A percentile compares a stretch with the other conserved stretches of the same genome.
Evolutionary conservation across 1,140 invertebrate species (phyloP).

Genomic region (Heliconius hewitsoni): DNA sequence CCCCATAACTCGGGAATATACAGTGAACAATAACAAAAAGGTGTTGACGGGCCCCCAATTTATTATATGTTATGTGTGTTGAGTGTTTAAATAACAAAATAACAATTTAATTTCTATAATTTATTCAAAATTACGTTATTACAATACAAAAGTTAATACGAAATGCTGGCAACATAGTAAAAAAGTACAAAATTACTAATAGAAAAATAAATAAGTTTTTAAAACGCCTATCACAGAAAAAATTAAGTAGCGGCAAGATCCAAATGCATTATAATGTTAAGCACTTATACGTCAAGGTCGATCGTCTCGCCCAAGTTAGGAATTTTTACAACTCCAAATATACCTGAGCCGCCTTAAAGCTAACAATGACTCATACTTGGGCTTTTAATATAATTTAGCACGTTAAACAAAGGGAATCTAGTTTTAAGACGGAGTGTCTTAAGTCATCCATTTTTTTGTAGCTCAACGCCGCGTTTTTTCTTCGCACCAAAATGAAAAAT

Average conservation of each 20-base stretch:
- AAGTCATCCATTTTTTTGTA: too few relatives aligned
- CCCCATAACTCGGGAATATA: constrained; percentile 58
- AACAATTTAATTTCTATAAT: constrained; percentile 48
- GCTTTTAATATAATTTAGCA: constrained; percentile 1
- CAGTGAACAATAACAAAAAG: constrained; percentile 55
- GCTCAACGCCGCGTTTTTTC: too few relatives aligned
- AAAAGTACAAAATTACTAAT: constrained; percentile 46
- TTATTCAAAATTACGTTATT: constrained; percentile 34
- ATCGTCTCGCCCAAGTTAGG: constrained; percentile 18
- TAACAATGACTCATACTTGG: constrained; percentile 25
- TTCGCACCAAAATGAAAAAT: too few relatives aligned
- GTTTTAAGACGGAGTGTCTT: too few relatives aligned
- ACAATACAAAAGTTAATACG: constrained; percentile 37
- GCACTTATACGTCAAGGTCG: constrained; percentile 26
- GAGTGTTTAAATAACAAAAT: constrained; percentile 60
- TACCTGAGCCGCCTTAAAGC: constrained; percentile 19
- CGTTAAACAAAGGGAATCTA: too few relatives aligned
- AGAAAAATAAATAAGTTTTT: constrained; percentile 30
- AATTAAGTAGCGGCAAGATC: constrained; percentile 46
- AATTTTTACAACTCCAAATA: constrained; percentile 28
- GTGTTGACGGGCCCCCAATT: constrained; percentile 52
- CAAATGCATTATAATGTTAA: constrained; percentile 15
- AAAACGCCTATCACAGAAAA: constrained; percentile 59
- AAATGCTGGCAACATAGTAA: constrained; percentile 61
- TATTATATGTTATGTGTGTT: constrained; percentile 39